Evolutionary conservation across 1,140 invertebrate genomes (phyloP).

Genomic region (Meloidogyne exigua): DNA sequence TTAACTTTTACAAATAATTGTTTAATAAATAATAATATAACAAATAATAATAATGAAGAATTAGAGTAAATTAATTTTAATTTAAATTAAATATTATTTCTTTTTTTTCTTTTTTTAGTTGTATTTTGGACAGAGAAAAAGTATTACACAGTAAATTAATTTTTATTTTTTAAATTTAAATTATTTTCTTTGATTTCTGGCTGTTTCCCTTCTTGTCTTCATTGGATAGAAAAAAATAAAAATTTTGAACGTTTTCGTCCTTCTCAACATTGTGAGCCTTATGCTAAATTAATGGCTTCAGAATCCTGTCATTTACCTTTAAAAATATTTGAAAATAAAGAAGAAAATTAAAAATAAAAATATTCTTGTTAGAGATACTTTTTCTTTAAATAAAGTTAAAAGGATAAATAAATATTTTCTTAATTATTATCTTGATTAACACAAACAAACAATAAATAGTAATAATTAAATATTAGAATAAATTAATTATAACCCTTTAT

Average conservation of each 20-base stretch:
- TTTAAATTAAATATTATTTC: not conserved
- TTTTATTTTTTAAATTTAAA: too few relatives aligned
- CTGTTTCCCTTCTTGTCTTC: constrained; percentile 11
- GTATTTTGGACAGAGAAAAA: constrained; percentile 3
- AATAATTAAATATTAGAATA: too few relatives aligned
- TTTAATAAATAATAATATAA: not conserved
- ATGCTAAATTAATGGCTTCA: not conserved
- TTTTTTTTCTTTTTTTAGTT: not conserved
- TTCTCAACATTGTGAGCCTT: not conserved
- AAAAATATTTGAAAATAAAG: not conserved
- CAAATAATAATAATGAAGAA: not conserved
- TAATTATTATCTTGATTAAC: too few relatives aligned
- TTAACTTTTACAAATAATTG: constrained; percentile 23
- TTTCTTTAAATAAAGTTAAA: too few relatives aligned
- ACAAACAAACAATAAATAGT: too few relatives aligned
- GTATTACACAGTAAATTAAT: constrained; percentile 7
- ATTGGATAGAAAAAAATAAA: constrained; percentile 14
- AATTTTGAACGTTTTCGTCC: not conserved
- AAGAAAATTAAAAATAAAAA: not conserved
- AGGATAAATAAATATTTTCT: too few relatives aligned
- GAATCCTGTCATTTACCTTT: not conserved
- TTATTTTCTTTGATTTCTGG: too few relatives aligned
- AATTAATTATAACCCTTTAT: too few relatives aligned
- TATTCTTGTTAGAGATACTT: too few relatives aligned
- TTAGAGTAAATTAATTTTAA: not conserved